Evolutionary conservation across 2,888 invertebrate genomes (phyloP), one percentile per base, ranked within the genome.

Genomic region (Eledone cirrhosa): DNA sequence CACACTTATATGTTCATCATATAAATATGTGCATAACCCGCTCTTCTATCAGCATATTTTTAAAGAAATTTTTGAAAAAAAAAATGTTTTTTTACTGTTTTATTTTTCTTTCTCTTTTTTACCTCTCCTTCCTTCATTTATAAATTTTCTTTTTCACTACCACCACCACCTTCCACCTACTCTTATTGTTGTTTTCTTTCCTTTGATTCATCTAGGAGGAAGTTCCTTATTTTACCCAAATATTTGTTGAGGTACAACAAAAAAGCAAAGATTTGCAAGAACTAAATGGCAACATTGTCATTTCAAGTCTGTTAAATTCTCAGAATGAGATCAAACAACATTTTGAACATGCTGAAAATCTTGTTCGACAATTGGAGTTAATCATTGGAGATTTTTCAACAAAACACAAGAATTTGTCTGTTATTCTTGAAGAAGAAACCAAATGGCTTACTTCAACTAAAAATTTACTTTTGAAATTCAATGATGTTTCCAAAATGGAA

Each of bases 211-310:
- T 41, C n/a, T 83, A 91, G 90, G 88, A 95, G 86, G 97, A 97
- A 90, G 90, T 97, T 48, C 95, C 96, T 0, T 93, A 94, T 0
- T 94, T 95, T 88, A 92, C 94, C 80, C 94, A 95, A 78, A 91
- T 96, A 4, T 94, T 94, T 86, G 94, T 94, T 84, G 95, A 94
- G 81, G 94, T 98, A 78, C 92, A 93, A 63, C 93, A 94, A 14
- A 97, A 97, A 92, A 94, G 94, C 31, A 93, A 94, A 79, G 96
- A 97, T 87, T 92, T 98, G 53, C 91, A 93, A 0, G 94, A 95
- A 88, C 92, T 96, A 78, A 95, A 95, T 88, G 93, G 94, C 85
- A 94, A 93, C 78, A 92, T 93, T 81, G 93, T 94, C 22, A 93
- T 95, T 48, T 93, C 95, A 27, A 84, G 84, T 27, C 84, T 91